Percentiles rank a stretch among this genome's conserved stretches.
Evolutionary conservation across 1,140 invertebrate genomes (phyloP).

Genomic region (Drosophila ficusphila): DNA sequence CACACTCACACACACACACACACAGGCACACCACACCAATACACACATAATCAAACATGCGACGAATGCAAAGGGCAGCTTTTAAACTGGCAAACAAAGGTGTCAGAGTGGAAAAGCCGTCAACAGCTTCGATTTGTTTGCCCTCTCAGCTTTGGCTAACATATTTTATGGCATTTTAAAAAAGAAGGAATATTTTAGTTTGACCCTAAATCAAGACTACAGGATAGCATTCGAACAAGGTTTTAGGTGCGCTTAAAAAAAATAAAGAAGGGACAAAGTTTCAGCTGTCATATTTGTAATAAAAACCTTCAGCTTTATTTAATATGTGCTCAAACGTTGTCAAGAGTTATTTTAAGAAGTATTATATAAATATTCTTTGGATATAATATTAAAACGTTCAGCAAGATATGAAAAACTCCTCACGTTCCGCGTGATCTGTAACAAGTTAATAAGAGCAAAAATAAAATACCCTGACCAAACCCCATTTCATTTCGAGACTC

Average conservation of each 20-base stretch:
- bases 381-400: no score
- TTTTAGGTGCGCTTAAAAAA: no score
- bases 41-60: conserved; percentile 1
- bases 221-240: no score
- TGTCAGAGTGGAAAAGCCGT: conserved; percentile 70
- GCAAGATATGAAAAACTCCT: background rate
- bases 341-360: no score
- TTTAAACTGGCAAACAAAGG: conserved; percentile 72
- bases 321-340: no score
- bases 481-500: conserved; percentile 28
- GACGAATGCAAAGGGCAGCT: conserved; percentile 48
- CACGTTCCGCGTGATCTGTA: background rate
- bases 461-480: conserved; percentile 8
- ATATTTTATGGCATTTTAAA: conserved; percentile 17
- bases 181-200: background rate
- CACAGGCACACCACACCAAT: conserved; percentile 22
- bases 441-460: background rate
- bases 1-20: conserved; percentile 9
- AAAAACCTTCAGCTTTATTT: no score
- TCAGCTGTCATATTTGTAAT: no score
- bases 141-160: background rate
- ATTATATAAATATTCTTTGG: no score
- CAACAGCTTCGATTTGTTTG: conserved; percentile 69
- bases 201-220: background rate
- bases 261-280: no score